Percentiles rank a stretch among this genome's conserved stretches.
Evolutionary conservation across 2,888 invertebrate species (phyloP).

Genomic region (Xestia ashworthii): DNA sequence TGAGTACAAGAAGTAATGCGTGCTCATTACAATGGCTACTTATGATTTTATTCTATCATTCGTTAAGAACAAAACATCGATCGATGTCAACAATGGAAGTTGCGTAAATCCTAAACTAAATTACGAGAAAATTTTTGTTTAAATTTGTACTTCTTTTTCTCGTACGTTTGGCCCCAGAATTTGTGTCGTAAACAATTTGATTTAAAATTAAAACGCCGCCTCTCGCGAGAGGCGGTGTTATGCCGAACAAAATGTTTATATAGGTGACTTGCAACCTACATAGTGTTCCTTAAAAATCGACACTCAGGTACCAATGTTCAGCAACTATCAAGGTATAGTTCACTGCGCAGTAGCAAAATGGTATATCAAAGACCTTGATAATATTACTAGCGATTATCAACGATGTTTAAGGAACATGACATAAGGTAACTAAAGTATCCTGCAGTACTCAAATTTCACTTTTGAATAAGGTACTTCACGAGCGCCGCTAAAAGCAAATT

Average conservation of each 20-base stretch:
- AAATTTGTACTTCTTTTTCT: conserved; percentile 87
- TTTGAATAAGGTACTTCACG: conserved; percentile 63
- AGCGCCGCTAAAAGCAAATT: conserved; percentile 66
- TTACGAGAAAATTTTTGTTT: conserved; percentile 82
- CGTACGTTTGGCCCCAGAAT: conserved; percentile 88
- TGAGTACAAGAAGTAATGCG: conserved; percentile 35
- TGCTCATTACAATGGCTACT: conserved; percentile 27
- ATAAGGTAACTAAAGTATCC: conserved; percentile 63
- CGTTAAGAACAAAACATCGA: conserved; percentile 61
- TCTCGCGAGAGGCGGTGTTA: conserved; percentile 26
- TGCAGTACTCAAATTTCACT: conserved; percentile 55
- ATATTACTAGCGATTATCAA: conserved; percentile 37
- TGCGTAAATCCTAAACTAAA: conserved; percentile 83
- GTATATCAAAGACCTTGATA: conserved; percentile 39
- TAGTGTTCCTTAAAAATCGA: conserved; percentile 62
- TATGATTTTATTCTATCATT: conserved; percentile 50
- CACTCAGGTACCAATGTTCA: conserved; percentile 43
- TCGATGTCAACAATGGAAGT: conserved; percentile 71
- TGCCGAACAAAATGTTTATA: conserved; percentile 51
- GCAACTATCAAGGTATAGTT: conserved; percentile 25
- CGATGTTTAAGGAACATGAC: conserved; percentile 58
- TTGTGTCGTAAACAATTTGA: conserved; percentile 76
- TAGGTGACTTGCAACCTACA: conserved; percentile 45
- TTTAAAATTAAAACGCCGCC: conserved; percentile 68
- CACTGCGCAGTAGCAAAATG: conserved; percentile 26